A percentile compares a stretch with the other conserved stretches of the same genome.
phyloP scores from a whole-genome alignment of 1,140 invertebrate species.

The Phymorhynchus buccinoides region DNA sequence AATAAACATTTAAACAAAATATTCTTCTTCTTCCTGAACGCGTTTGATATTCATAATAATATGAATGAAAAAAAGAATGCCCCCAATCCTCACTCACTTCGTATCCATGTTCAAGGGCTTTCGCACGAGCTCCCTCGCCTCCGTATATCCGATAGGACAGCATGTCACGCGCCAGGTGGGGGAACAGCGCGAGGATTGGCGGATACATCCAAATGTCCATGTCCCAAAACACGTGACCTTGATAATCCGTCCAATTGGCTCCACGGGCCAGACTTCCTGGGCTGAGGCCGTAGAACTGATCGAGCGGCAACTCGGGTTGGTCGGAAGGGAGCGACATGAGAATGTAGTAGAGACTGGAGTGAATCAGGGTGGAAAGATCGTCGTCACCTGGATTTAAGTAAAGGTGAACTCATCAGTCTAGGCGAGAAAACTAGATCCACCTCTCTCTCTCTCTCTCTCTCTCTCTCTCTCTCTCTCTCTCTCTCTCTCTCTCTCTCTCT shows the following conservation, averaged over 20 bases:
- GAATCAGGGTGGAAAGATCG: constrained; percentile 60
- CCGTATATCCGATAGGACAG: constrained; percentile 64
- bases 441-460: too few relatives aligned
- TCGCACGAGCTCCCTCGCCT: constrained; percentile 64
- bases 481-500: too few relatives aligned
- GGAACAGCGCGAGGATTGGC: constrained; percentile 70
- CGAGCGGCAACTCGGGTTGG: constrained; percentile 48
- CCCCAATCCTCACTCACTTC: constrained; percentile 57
- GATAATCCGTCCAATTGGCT: constrained; percentile 67
- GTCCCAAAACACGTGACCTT: constrained; percentile 76
- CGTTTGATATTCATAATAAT: too few relatives aligned
- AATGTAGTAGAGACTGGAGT: constrained; percentile 71
- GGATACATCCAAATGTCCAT: constrained; percentile 76
- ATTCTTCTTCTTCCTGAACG: too few relatives aligned
- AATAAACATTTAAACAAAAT: too few relatives aligned
- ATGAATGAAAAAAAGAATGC: too few relatives aligned
- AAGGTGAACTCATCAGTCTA: background rate
- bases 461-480: too few relatives aligned
- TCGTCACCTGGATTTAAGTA: constrained; percentile 48
- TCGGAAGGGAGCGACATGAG: constrained; percentile 67
- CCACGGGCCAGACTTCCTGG: constrained; percentile 63
- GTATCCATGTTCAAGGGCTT: constrained; percentile 66
- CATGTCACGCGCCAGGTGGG: constrained; percentile 62
- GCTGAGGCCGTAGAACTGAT: constrained; percentile 63
- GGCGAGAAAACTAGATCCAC: too few relatives aligned